Base-by-base conservation (phyloP, 2,797 vertebrate species). In the Ceryle rudis region DNA sequence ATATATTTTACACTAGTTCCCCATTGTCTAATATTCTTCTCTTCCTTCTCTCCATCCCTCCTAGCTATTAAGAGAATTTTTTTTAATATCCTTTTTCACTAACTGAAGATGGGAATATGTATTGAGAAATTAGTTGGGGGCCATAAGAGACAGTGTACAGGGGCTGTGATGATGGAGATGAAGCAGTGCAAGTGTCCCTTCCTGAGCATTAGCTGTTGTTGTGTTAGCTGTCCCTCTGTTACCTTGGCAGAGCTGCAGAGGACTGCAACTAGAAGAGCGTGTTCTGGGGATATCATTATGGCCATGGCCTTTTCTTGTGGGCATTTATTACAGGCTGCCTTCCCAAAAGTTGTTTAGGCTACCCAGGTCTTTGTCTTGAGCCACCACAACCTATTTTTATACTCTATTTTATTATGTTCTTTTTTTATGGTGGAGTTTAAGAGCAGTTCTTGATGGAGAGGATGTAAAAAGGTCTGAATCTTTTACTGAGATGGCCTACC, bases 171-270 rank as follows among this genome's bases (percentile, higher is more conserved):
- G 25, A 15, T 62, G 20, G 14, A 25, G 35, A 5, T 54, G 51
- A 21, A 14, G 29, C 21, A 42, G 13, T 11, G 31, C 14, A 21
- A 10, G 11, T 21, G 13, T 67, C 14, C 37, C 13, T 44, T 26
- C 25, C 29, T 37, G 18, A 15, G 10, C 4, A 2, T 47, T 37
- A 77, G 33, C 29, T 64, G 60, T 4, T 61, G 21, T 5, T 47
- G 19, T 62, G 23, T 7, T 39, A 67, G 20, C 35, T 1, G 1
- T 17, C 10, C 4, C 1, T 51, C 23, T 2, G 1, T n/a, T 86
- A 44, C 21, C 33, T 35, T 66, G 75, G 35, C 26, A 58, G 20
- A n/a, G 9, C 22, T 26, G 46, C 25, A n/a, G 31, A 55, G 51
- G 17, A 23, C 31, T 81, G 39, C 25, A 81, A 19, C 26, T 31